phyloP scores from a whole-genome alignment of 2,888 invertebrate genomes.

The Pandemis corylana region DNA sequence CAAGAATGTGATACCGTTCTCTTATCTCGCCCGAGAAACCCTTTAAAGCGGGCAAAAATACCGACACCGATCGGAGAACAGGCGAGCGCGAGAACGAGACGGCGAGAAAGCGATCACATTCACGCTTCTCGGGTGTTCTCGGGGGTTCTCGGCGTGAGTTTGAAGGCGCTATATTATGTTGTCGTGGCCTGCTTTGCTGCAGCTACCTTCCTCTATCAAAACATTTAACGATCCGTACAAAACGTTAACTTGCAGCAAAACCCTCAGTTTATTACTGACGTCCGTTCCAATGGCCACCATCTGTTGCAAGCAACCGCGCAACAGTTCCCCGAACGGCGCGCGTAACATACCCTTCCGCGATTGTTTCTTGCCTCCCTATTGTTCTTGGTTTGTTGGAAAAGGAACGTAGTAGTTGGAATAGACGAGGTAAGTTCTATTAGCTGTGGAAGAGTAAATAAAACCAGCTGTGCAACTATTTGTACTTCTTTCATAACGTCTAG shows the following conservation, averaged over 20 bases:
- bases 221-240: not conserved
- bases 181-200: not conserved
- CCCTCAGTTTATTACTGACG: not conserved
- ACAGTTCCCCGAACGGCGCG: not conserved
- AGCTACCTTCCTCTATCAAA: not conserved
- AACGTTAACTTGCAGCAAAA: not conserved
- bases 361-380: not conserved
- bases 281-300: not conserved
- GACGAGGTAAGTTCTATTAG: not conserved
- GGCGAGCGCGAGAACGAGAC: no score
- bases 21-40: no score
- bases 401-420: not conserved
- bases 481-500: constrained; percentile 4
- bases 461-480: constrained; percentile 7
- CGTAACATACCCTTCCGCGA: not conserved
- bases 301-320: constrained; percentile 6
- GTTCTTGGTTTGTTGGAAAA: not conserved
- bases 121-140: no score
- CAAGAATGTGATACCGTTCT: no score
- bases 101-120: no score
- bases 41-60: no score
- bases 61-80: no score
- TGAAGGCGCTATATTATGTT: no score
- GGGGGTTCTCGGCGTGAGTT: no score
- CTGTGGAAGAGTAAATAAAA: constrained; percentile 10